phyloP scores from a whole-genome alignment of 2,113 vertebrate species.

The Lampris megalopsis region DNA sequence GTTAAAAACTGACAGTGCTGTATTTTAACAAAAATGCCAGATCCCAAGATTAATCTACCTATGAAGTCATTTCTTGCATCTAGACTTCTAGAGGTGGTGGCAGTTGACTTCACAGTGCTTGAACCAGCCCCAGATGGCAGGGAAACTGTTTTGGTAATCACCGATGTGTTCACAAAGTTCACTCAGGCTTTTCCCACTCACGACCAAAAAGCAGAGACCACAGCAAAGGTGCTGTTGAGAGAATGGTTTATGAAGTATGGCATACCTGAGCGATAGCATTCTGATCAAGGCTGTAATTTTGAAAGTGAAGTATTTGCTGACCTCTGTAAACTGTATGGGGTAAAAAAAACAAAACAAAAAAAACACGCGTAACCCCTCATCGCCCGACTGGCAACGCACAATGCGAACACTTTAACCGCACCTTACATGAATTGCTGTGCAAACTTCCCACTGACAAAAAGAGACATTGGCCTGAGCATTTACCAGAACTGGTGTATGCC shows the following conservation, averaged over 20 bases:
- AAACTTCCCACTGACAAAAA: no score
- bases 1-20: conserved; percentile 17
- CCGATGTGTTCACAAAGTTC: background rate
- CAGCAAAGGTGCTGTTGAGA: background rate
- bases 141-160: no score
- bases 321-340: background rate
- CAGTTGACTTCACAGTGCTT: conserved; percentile 22
- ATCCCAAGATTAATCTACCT: background rate
- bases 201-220: background rate
- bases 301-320: background rate
- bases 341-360: no score
- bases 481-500: no score
- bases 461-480: no score
- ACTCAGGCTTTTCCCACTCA: background rate
- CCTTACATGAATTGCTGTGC: no score
- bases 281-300: background rate
- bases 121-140: conserved; percentile 8
- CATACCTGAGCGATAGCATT: background rate
- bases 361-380: no score
- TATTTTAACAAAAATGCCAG: background rate
- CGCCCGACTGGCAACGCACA: no score
- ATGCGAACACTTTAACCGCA: no score
- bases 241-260: background rate
- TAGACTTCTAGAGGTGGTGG: conserved; percentile 4
- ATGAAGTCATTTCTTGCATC: conserved; percentile 6